Percentiles rank a stretch among this genome's conserved stretches.
Evolutionary conservation across 2,113 vertebrate species (phyloP).

Genomic region (human (Homo sapiens)): DNA sequence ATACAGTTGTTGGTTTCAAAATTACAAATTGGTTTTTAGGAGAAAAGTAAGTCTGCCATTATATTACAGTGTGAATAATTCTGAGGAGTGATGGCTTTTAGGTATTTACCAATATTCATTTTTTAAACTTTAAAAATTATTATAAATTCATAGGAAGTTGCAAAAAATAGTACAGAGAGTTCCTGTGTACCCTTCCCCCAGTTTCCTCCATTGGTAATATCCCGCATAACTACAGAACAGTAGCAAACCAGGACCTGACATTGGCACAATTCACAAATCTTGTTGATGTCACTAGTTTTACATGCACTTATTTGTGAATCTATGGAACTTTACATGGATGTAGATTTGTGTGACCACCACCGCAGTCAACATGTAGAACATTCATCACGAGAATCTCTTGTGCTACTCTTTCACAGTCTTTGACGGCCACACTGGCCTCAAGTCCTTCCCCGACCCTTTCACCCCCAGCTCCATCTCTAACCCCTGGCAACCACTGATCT

Average conservation of each 20-base stretch:
- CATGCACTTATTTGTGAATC: not conserved
- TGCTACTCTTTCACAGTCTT: not conserved
- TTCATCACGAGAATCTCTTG: not conserved
- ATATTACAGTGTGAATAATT: not conserved
- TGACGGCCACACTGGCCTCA: not conserved
- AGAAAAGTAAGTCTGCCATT: not conserved
- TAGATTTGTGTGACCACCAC: not conserved
- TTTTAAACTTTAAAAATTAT: not conserved
- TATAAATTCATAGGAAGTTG: not conserved
- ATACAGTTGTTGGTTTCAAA: not conserved
- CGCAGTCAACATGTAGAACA: not conserved
- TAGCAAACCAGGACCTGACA: not conserved
- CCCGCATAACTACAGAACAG: not conserved
- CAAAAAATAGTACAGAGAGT: not conserved
- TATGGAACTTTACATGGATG: not conserved
- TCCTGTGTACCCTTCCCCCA: not conserved
- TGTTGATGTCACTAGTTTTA: not conserved
- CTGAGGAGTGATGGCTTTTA: not conserved
- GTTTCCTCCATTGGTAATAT: not conserved
- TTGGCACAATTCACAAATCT: not conserved
- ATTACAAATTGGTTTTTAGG: constrained; percentile 27
- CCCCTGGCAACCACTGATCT: not conserved
- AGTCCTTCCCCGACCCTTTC: too few relatives aligned
- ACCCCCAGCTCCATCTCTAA: not conserved
- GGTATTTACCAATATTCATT: not conserved